phyloP scores from a whole-genome alignment of 1,140 invertebrate species.

The Meloidogyne floridensis region DNA sequence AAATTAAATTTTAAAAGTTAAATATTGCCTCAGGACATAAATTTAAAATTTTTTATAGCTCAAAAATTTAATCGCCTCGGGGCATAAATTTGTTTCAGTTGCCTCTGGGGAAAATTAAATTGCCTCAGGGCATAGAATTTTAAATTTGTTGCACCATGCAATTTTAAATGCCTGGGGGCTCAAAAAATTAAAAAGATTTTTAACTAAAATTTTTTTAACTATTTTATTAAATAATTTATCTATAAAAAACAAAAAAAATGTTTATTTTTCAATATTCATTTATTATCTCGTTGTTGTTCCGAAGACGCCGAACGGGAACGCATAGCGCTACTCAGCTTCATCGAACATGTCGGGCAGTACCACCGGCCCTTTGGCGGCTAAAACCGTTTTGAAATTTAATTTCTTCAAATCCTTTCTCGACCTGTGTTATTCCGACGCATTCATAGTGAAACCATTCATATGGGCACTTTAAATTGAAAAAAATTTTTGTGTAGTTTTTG shows the following conservation, averaged over 20 bases:
- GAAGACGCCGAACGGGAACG: neutral
- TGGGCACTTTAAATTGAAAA: conserved; percentile 31
- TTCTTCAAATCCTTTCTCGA: neutral
- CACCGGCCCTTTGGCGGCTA: conserved; percentile 33
- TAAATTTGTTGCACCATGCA: no score
- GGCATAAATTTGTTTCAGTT: no score
- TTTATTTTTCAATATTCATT: neutral
- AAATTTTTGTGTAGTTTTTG: neutral
- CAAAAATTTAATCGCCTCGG: no score
- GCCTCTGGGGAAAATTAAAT: no score
- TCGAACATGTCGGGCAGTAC: conserved; percentile 37
- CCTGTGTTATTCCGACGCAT: conserved; percentile 35
- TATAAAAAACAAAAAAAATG: neutral
- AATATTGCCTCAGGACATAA: no score
- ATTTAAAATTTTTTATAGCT: no score
- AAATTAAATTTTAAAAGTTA: no score
- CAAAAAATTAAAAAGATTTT: no score
- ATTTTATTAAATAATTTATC: neutral
- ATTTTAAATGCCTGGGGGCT: no score
- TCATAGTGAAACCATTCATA: conserved; percentile 43
- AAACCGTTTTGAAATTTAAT: neutral
- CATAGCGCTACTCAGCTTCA: conserved; percentile 18
- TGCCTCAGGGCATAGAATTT: no score
- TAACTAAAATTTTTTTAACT: no score
- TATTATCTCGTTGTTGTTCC: conserved; percentile 1